phyloP scores from a whole-genome alignment of 2,797 vertebrate genomes.

The Pseudomugil gertrudae region DNA sequence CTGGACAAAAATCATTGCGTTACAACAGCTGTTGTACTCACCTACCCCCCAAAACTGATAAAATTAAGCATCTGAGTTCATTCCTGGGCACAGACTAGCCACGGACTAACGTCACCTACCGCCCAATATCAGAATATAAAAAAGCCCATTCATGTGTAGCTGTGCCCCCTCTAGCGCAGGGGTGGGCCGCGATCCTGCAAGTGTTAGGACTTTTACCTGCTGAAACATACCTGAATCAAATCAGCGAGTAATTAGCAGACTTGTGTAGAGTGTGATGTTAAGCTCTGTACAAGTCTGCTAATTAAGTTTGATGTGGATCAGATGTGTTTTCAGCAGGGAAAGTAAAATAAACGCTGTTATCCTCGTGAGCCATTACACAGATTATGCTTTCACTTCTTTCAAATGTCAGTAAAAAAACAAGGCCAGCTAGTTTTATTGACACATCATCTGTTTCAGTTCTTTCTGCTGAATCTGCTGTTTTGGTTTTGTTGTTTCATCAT shows the following conservation, averaged over 20 bases:
- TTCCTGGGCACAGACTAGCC: neutral
- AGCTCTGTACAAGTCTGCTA: no score
- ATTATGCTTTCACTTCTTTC: neutral
- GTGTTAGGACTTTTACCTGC: no score
- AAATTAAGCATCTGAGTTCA: neutral
- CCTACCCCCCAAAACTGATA: slow-evolving; percentile 5
- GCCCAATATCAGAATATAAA: slow-evolving; percentile 34
- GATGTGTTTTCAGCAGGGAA: no score
- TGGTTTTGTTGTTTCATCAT: slow-evolving; percentile 47
- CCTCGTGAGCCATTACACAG: neutral
- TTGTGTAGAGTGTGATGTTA: no score
- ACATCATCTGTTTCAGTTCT: slow-evolving; percentile 38
- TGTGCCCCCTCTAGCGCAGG: slow-evolving; percentile 65
- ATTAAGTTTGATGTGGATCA: no score
- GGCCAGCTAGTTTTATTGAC: slow-evolving; percentile 61
- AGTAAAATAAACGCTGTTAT: no score
- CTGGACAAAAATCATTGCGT: no score
- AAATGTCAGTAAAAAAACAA: slow-evolving; percentile 58
- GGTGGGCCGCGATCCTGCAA: no score
- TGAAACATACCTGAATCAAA: no score
- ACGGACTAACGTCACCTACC: slow-evolving; percentile 6
- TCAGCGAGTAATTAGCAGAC: no score
- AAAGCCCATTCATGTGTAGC: slow-evolving; percentile 23
- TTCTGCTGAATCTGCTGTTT: slow-evolving; percentile 50
- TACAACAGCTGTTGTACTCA: slow-evolving; percentile 32